Conservation (phyloP, 2,113 vertebrate species). For the Ameiurus melas region DNA sequence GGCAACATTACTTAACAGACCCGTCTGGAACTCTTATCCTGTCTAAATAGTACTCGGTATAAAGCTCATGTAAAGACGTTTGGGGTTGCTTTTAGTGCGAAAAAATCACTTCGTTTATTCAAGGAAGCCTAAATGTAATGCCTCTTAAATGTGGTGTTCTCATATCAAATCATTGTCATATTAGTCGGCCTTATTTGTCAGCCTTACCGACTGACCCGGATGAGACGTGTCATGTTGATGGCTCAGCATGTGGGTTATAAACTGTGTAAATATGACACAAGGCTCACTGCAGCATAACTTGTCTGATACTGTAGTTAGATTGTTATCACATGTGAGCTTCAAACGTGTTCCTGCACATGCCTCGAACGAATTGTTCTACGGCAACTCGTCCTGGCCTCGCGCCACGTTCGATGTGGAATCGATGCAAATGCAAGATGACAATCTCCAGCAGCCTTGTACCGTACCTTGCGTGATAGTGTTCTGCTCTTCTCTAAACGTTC, state of each 20-base stretch:
- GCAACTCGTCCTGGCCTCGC: slow-evolving; percentile 5
- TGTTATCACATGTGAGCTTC: neutral
- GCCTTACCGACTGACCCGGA: neutral
- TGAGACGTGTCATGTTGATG: neutral
- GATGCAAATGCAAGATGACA: slow-evolving; percentile 60
- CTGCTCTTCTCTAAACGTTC: slow-evolving; percentile 39
- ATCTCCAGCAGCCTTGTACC: slow-evolving; percentile 55
- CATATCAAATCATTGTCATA: neutral
- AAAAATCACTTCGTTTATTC: neutral
- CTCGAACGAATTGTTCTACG: neutral
- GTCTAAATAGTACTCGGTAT: neutral
- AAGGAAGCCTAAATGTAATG: neutral
- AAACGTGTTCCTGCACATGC: slow-evolving; percentile 19
- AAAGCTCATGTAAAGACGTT: slow-evolving; percentile 9
- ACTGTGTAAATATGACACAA: neutral
- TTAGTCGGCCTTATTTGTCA: neutral
- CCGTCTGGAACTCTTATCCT: neutral
- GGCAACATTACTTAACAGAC: neutral
- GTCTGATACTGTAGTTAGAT: neutral
- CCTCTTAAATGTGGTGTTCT: neutral
- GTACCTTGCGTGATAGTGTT: slow-evolving; percentile 48
- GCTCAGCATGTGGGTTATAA: neutral
- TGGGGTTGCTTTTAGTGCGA: neutral
- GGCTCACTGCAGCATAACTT: neutral
- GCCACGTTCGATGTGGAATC: slow-evolving; percentile 50